Evolutionary conservation across 2,888 invertebrate genomes (phyloP).

Genomic region (Nomada lathburiana): DNA sequence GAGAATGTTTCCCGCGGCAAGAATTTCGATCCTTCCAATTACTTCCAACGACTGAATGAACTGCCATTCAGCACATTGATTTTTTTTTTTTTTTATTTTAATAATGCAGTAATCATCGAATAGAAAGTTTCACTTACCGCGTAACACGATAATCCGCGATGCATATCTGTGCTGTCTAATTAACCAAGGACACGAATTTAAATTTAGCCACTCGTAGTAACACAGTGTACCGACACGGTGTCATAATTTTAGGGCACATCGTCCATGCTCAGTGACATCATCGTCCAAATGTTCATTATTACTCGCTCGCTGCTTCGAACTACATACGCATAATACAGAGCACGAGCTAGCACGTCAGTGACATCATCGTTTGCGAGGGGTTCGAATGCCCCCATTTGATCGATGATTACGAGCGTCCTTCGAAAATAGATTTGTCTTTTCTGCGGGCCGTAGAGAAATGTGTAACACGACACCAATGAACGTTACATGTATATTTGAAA

Average conservation of each 20-base stretch:
- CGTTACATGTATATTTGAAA: background rate
- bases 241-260: constrained; percentile 66
- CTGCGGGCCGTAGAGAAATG: constrained; percentile 23
- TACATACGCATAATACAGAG: background rate
- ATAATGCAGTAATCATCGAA: background rate
- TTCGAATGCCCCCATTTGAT: constrained; percentile 51
- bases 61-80: background rate
- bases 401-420: constrained; percentile 50
- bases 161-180: constrained; percentile 17
- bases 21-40: constrained; percentile 9
- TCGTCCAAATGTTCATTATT: constrained; percentile 61
- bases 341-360: constrained; percentile 29
- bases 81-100: background rate
- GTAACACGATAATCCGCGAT: constrained; percentile 3
- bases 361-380: constrained; percentile 64
- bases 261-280: constrained; percentile 66
- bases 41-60: background rate
- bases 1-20: constrained; percentile 10
- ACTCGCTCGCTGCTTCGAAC: constrained; percentile 13
- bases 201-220: constrained; percentile 48
- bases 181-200: constrained; percentile 53
- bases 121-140: constrained; percentile 14
- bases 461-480: constrained; percentile 45
- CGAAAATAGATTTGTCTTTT: constrained; percentile 71
- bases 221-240: constrained; percentile 38